Base-by-base conservation (phyloP, 2,113 vertebrate genomes). In the Tauraco erythrolophus region DNA sequence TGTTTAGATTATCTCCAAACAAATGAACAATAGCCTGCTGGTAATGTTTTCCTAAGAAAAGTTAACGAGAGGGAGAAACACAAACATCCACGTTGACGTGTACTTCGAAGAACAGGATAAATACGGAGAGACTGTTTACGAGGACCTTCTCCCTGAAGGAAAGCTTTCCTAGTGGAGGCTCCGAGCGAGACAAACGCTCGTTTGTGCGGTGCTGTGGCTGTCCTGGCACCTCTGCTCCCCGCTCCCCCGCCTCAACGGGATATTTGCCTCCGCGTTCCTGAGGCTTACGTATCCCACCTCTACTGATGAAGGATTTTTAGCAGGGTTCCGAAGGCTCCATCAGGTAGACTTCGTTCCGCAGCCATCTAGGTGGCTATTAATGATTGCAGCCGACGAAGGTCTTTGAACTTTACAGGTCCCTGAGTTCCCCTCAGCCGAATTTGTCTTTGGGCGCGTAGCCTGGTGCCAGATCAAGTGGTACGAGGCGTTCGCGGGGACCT, bases 351-450 rank as follows among this genome's bases (percentile, higher is more conserved):
- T 88, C 65, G 70, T 94, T 35, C 64, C 87, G 72, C 58, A 76
- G 66, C 71, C 28, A 7, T 61, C 64, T 74, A 43, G 28, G 83
- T 76, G 85, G 50, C 64, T 88, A 74, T 69, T 94, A 88, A 77
- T 89, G 56, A 66, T 80, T 86, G 91, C 64, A 89, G 1, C 46
- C 4, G 14, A 9, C 2, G 9, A 46, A 88, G 60, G 72, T 56
- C 93, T 92, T 95, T 92, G 86, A 91, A 89, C 89, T 86, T 88
- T 31, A 31, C 54, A 69, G 76, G 56, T 56, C 72, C 51, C 60
- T 25, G 48, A 19, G 4, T 92, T 91, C 68, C 91, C 71, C 56
- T n/a, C 24, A 75, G 68, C 84, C 71, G 86, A 56, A 58, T 89
- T 78, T 84, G 64, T 74, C 79, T 92, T 84, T 81, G 81, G 2